A percentile compares a stretch with the other conserved stretches of the same genome.
Conservation (phyloP, 2,113 vertebrate genomes). For the Otus sunia region DNA sequence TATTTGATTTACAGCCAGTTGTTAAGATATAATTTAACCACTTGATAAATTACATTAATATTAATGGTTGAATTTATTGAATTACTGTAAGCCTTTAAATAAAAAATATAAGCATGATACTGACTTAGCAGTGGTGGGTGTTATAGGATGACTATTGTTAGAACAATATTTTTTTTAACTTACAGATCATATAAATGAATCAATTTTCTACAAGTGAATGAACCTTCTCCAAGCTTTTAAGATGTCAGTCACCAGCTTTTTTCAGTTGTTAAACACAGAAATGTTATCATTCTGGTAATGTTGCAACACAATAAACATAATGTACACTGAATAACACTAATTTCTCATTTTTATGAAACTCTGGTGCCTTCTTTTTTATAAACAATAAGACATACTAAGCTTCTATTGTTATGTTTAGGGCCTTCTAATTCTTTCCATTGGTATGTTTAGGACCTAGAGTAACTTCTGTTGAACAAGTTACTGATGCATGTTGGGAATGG, state of each 20-base stretch:
- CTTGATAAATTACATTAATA: neutral
- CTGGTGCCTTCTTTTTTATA: neutral
- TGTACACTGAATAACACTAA: neutral
- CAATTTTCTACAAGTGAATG: neutral
- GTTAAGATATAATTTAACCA: neutral
- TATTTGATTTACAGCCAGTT: neutral
- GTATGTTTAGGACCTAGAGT: neutral
- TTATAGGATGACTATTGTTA: neutral
- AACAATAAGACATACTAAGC: neutral
- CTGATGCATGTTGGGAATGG: neutral
- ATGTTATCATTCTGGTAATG: neutral
- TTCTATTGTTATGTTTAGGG: neutral
- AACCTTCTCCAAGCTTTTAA: neutral
- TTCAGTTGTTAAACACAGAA: neutral
- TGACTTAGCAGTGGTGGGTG: neutral
- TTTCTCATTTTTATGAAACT: neutral
- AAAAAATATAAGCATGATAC: neutral
- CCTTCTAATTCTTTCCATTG: too few relatives aligned
- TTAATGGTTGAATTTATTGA: constrained; percentile 19
- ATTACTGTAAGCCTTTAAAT: neutral
- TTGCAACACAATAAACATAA: neutral
- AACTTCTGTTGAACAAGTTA: neutral
- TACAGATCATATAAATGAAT: neutral
- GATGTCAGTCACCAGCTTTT: neutral
- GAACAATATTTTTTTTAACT: neutral